These are phyloP conservation scores for Drosophila rellima DNA, from an alignment of 2,888 invertebrate genomes.

Conservation along the genomic window DNA sequence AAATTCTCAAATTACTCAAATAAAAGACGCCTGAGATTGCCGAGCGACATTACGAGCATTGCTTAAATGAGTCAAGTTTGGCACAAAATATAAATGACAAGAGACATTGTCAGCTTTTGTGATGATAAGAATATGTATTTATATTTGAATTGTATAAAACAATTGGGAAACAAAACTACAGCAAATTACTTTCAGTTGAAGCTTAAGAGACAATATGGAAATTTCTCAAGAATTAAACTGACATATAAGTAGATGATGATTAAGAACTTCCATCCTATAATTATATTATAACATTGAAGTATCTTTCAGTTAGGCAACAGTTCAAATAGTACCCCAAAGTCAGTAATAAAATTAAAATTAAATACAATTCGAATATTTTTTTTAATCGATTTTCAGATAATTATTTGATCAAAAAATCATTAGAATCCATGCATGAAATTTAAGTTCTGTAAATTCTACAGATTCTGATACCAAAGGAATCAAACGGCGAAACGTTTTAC, in stretches of 20 bases:
- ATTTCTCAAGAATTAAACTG: background rate
- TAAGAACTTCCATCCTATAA: no score
- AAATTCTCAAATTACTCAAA: constrained; percentile 27
- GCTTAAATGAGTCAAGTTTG: background rate
- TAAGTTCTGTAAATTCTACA: no score
- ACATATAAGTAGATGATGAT: no score
- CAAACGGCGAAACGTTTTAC: no score
- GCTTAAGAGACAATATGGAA: background rate
- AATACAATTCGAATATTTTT: no score
- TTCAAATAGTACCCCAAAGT: background rate
- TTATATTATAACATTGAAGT: no score
- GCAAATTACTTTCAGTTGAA: background rate
- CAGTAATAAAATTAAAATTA: no score
- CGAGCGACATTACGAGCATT: background rate
- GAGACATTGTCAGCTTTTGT: background rate
- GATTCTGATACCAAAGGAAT: no score
- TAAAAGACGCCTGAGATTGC: background rate
- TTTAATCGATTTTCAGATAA: no score
- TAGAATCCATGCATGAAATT: no score
- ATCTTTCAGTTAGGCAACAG: background rate
- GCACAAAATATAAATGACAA: background rate
- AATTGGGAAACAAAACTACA: background rate
- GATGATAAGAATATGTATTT: background rate
- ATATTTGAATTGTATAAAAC: background rate
- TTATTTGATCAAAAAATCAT: no score